Base-by-base conservation (phyloP, 2,113 vertebrate genomes). In the Etia nguti region DNA sequence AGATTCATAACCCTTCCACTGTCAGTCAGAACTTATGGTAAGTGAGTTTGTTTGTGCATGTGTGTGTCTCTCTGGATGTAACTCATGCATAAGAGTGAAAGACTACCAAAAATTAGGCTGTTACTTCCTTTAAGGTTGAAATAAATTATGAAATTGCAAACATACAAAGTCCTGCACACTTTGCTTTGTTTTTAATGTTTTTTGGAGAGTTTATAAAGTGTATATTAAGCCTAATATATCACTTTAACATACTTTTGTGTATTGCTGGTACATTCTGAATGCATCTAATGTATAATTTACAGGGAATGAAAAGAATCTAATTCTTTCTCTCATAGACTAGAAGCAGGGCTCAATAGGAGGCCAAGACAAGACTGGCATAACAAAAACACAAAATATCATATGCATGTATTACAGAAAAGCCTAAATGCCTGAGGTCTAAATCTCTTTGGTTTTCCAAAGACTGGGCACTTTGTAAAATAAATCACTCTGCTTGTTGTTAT, bases 201-300 rank as follows among this genome's bases (percentile, higher is more conserved):
- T 77, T 26, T 38, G 54, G 68, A 79, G 50, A 81, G 55, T 62
- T 59, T 43, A 29, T 68, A 24, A 12, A 52, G 8, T 48, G 68
- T 55, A 56, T 48, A 41, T 89, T 29, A 75, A 65, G 60, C 85
- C 57, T 43, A 70, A 82, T 56, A 79, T 26, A 77, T 59, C n/a
- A 79, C 59, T 81, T 83, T 38, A 85, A 65, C 6, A 5, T n/a
- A 4, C 26, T 62, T 90, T 79, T 88, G 82, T 84, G 57, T 68
- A 29, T 77, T 18, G 70, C 48, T 24, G 59, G 75, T 77, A 82
- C 48, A 82, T 87, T 86, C 43, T 73, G 68, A 59, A 70, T 62
- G 29, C 70, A 75, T 68, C 85, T 24, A 46, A 90, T 93, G 79
- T n/a, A 92, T 90, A 92, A 92, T 92, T 92, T 88, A 92, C 89